A percentile compares a stretch with the other conserved stretches of the same genome.
Evolutionary conservation across 2,113 vertebrate genomes (phyloP).

Genomic region (Archocentrus centrarchus): DNA sequence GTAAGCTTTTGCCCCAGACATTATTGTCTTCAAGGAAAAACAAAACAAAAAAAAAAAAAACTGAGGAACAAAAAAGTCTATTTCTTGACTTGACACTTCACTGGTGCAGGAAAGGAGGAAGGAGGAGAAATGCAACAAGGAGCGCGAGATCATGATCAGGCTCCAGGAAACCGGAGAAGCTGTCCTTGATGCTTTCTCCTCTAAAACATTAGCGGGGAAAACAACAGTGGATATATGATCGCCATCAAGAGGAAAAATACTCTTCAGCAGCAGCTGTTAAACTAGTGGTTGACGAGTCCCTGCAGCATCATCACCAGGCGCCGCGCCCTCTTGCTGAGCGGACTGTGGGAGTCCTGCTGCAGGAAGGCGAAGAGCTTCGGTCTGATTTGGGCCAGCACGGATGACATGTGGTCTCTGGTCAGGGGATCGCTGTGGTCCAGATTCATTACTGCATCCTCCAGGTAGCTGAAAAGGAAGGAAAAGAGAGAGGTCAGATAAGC

Average conservation of each 20-base stretch:
- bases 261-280: background rate
- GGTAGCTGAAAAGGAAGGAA: constrained; percentile 82
- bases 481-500: background rate
- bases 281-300: constrained; percentile 90
- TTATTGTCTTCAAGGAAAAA: constrained; percentile 16
- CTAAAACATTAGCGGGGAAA: background rate
- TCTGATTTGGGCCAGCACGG: constrained; percentile 91
- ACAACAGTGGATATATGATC: background rate
- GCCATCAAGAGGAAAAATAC: background rate
- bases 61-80: background rate
- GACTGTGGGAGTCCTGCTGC: constrained; percentile 91
- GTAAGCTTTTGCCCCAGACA: constrained; percentile 12
- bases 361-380: constrained; percentile 94
- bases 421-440: constrained; percentile 95
- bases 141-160: background rate
- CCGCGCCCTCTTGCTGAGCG: constrained; percentile 88
- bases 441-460: constrained; percentile 97
- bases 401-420: constrained; percentile 96
- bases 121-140: background rate
- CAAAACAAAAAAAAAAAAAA: background rate
- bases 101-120: background rate
- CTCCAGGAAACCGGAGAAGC: background rate
- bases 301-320: constrained; percentile 97
- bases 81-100: constrained; percentile 29
- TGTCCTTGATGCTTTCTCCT: constrained; percentile 10